Base-by-base conservation (phyloP, 1,140 invertebrate species). In the Cotesia glomerata region DNA sequence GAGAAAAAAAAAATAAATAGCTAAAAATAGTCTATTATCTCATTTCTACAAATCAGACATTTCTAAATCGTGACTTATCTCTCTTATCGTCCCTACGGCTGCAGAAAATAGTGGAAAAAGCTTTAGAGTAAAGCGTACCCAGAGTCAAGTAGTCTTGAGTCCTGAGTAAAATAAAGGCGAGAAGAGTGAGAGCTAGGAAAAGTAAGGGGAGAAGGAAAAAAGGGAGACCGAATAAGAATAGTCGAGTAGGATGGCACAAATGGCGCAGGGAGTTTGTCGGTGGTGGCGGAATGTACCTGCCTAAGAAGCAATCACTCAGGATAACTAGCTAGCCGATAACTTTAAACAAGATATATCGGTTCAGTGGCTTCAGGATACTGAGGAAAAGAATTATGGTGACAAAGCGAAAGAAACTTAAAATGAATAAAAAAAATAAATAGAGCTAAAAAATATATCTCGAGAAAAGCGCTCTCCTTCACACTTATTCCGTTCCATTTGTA, bases 261-360 rank as follows among this genome's bases (percentile, higher is more conserved):
- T 61, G 66, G 71, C 39, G 5, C 61, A 54, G 51, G 14, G 11
- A 74, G 64, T 76, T 74, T 56, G 39, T 11, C 8, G 73, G 39
- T 14, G 18, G 5, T 65, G 39, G 45, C 9, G 54, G 62, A 74
- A 75, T 49, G 71, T 51, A 61, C 56, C 69, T 72, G 62, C 62
- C 52, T 39, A 71, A 75, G 64, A 72, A 77, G 74, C 78, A 79
- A 79, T 81, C 79, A 77, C 71, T 81, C 79, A 78, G 77, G 74
- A 80, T 80, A 80, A 82, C 81, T 79, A 78, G 75, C 65, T 75
- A 76, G 76, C 74, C 77, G 78, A 82, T 82, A 81, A 79, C 78
- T 80, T 79, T 79, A 79, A 80, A 78, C 77, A 76, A 81, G 77
- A 79, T 81, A 78, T 79, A 81, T 80, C 75, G 78, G 73, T 64